Evolutionary conservation across 2,888 invertebrate genomes (phyloP).

Genomic region (Drosophila demipolita): DNA sequence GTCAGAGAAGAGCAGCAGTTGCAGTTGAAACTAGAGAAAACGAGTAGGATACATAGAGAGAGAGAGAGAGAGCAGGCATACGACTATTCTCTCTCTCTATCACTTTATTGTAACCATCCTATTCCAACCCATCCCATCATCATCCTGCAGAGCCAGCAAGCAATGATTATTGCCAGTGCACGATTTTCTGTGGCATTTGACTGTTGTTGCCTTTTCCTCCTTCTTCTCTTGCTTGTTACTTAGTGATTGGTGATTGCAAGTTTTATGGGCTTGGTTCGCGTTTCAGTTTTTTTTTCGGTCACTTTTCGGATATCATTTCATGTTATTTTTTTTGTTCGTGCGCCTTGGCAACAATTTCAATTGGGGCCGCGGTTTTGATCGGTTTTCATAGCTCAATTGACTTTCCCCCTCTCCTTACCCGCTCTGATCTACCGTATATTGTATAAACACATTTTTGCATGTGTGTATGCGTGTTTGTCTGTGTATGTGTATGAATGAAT

Average conservation of each 20-base stretch:
- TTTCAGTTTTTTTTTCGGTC: constrained; percentile 35
- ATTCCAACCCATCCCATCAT: constrained; percentile 14
- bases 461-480: constrained; percentile 24
- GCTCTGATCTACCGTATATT: constrained; percentile 42
- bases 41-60: background rate
- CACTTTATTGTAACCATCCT: constrained; percentile 9
- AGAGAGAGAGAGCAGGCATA: background rate
- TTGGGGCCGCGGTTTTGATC: constrained; percentile 64
- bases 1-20: constrained; percentile 78
- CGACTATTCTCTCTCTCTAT: background rate
- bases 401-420: background rate
- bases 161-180: constrained; percentile 73
- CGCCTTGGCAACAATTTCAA: constrained; percentile 73
- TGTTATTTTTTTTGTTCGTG: constrained; percentile 55
- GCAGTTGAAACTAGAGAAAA: constrained; percentile 3
- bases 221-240: constrained; percentile 16
- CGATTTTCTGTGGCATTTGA: constrained; percentile 75
- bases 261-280: constrained; percentile 55
- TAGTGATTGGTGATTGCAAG: constrained; percentile 57
- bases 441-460: constrained; percentile 34
- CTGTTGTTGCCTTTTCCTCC: constrained; percentile 30
- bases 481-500: constrained; percentile 68
- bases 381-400: constrained; percentile 75
- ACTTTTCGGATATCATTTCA: constrained; percentile 52
- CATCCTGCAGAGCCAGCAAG: constrained; percentile 35